Base-by-base conservation (phyloP, 2,113 vertebrate species). In the Malurus elegans region DNA sequence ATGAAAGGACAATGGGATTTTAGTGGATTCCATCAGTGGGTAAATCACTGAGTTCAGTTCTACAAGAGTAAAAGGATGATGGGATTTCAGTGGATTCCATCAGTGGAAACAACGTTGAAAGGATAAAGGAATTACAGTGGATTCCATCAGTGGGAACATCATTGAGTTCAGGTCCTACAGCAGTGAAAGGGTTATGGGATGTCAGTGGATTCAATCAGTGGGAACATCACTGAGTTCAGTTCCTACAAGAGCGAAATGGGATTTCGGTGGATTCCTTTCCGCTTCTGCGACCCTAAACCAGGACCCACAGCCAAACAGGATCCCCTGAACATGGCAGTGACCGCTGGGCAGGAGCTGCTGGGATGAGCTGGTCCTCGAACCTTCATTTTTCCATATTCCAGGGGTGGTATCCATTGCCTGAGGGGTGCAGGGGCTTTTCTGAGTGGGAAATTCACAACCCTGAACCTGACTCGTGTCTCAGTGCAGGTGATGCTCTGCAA, bases 321-420 rank as follows among this genome's bases (percentile, higher is more conserved):
- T 0, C 48, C 79, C 17, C 54, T 3, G 10, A 53, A 26, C 0
- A 0, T 4, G 50, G 54, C 73, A 20, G 24, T 54, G 45, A 2
- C 8, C 54, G 56, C 45, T 5, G 4, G 25, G 8, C 29, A 32
- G 8, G 40, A 67, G 29, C 26, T 48, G 26, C 61, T 47, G 82
- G 56, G 32, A 74, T 10, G 16, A 71, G 8, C 2, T 12, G 18
- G 2, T 9, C 16, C 78, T 47, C 12, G 32, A 60, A 47, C 7
- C 14, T 40, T 67, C 24, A 3, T 11, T 45, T 25, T 45, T 61
- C 48, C 48, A n/a, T 23, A 69, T 57, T 75, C 14, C n/a, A 69
- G 17, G 29, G 34, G 62, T 26, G 24, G 64, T 3, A 38, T 3
- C 31, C 32, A 36, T 3, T 32, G 44, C 38, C 44, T 1, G 0